Percentiles rank a stretch among this genome's conserved stretches.
These are phyloP conservation scores for Lasioglossum oenotherae DNA, from an alignment of 2,888 invertebrate genomes.

Conservation along the genomic window DNA sequence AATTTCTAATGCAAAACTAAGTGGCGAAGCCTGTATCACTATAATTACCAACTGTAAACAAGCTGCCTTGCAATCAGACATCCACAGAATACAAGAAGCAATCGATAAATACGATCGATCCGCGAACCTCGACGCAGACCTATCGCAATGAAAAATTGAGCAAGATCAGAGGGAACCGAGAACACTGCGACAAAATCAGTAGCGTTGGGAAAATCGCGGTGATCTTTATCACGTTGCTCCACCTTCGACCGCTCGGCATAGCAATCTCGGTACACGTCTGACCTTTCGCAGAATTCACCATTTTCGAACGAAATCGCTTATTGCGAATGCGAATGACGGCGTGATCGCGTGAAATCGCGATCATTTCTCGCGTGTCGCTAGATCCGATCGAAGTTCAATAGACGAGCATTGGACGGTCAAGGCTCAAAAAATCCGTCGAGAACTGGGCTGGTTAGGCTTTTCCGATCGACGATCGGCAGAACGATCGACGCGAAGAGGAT, in stretches of 20 bases:
- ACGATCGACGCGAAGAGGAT: neutral
- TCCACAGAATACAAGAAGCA: neutral
- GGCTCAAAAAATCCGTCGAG: neutral
- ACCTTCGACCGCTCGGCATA: constrained; percentile 28
- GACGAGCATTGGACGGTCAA: neutral
- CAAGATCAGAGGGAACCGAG: neutral
- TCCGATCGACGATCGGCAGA: neutral
- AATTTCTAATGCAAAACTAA: constrained; percentile 14
- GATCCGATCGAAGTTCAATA: neutral
- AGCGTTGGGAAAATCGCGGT: neutral
- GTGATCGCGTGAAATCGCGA: neutral
- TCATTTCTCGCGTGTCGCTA: neutral
- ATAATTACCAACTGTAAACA: constrained; percentile 14
- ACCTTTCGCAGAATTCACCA: constrained; percentile 43
- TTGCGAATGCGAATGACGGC: neutral
- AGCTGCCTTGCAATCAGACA: neutral
- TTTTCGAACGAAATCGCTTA: neutral
- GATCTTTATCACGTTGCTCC: constrained; percentile 31
- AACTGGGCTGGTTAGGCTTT: neutral
- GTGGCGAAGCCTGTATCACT: neutral
- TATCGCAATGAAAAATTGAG: neutral
- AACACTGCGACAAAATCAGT: neutral
- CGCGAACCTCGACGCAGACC: neutral
- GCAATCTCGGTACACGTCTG: constrained; percentile 6
- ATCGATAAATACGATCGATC: neutral